Evolutionary conservation across 1,140 invertebrate genomes (phyloP), one percentile per base, ranked within the genome.

Genomic region (Ladona fulva): DNA sequence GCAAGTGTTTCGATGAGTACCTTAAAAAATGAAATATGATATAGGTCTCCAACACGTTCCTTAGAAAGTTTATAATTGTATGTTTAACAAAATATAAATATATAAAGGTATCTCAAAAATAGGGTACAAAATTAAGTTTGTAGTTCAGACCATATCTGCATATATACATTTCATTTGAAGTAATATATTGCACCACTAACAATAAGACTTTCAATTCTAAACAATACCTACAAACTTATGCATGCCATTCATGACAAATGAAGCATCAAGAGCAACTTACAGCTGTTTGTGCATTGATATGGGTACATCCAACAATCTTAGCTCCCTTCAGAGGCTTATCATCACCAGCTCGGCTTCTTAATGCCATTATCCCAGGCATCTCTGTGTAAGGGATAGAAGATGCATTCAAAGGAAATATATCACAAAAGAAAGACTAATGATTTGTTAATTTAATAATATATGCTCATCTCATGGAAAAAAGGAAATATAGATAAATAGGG

Each of bases 211-310:
- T 37, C 8, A 37, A 37, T 37, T 37, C 29, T 8, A 37, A 1
- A 37, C 1, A 37, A 37, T 37, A 5, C 8, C 8, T 37, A 5
- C 1, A 5, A 5, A 5, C 1, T 37, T 8, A 37, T 37, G 29
- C 1, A 8, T 37, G 8, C 29, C 8, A 5, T 37, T 37, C 29
- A 37, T 37, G 29, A 37, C 29, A 37, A 37, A 37, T 37, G 29
- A 37, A 37, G 8, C 29, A 37, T 37, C 3, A 37, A 8, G 1
- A 37, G 0, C 14, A 75, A 87, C 88, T 87, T 78, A 98, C 97
- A 16, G 97, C 97, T 1, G 97, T 99, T 86, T 99, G 97, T 76
- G 97, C 97, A 86, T 97, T 99, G 81, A 99, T 97, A 86, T 99
- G 97, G 75, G 96, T 98, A 85, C 97, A 99, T 16, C 96, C 96